Evolutionary conservation across 2,113 vertebrate genomes (phyloP).

Genomic region (Speoplatyrhinus poulsoni): DNA sequence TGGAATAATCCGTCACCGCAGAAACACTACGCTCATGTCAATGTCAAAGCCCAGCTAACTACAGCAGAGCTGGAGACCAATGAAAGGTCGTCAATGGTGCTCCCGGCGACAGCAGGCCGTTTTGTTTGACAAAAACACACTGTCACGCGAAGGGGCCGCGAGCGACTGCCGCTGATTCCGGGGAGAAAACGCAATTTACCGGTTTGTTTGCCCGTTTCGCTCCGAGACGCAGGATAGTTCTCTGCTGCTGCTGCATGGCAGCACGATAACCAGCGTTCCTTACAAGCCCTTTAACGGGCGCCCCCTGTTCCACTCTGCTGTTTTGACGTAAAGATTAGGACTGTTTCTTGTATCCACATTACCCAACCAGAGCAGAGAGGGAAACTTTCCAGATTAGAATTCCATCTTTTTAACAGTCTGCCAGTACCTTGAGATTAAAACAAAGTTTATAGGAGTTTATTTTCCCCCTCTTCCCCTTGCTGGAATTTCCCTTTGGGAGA

Average conservation of each 20-base stretch:
- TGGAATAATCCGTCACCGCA: slow-evolving; percentile 28
- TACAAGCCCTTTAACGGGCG: slow-evolving; percentile 28
- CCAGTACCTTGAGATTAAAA: slow-evolving; percentile 62
- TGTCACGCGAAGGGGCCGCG: not conserved
- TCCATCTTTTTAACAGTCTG: slow-evolving; percentile 37
- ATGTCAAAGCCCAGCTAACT: not conserved
- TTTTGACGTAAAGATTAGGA: slow-evolving; percentile 25
- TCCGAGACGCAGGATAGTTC: slow-evolving; percentile 17
- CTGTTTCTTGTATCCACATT: slow-evolving; percentile 39
- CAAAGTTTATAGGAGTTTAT: slow-evolving; percentile 23
- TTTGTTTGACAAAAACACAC: slow-evolving; percentile 29
- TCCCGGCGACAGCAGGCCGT: not conserved
- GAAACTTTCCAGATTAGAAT: slow-evolving; percentile 8
- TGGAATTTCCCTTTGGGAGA: slow-evolving; percentile 44
- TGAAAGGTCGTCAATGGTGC: not conserved
- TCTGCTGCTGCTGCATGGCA: slow-evolving; percentile 36
- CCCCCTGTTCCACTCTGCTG: slow-evolving; percentile 25
- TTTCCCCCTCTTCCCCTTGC: slow-evolving; percentile 9
- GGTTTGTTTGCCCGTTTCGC: slow-evolving; percentile 42
- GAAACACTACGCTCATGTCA: slow-evolving; percentile 11
- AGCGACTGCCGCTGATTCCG: slow-evolving; percentile 14
- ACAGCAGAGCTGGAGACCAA: not conserved
- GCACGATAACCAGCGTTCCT: slow-evolving; percentile 27
- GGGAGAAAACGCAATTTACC: slow-evolving; percentile 39
- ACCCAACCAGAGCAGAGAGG: slow-evolving; percentile 11